These are phyloP conservation scores for Pyrocoelia pectoralis DNA, from an alignment of 2,888 invertebrate species.

Conservation along the genomic window DNA sequence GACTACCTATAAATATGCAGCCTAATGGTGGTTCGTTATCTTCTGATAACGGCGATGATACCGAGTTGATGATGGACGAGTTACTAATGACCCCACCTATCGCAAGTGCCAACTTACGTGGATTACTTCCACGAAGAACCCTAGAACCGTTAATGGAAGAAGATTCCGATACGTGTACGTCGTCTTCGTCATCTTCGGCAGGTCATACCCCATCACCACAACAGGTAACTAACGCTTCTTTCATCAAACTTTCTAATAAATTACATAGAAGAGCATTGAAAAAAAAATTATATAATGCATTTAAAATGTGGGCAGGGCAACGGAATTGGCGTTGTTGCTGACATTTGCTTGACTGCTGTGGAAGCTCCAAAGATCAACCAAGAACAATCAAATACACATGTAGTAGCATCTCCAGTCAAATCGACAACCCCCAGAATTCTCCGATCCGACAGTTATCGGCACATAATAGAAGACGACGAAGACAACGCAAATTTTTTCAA, in stretches of 20 bases:
- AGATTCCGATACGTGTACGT: conserved; percentile 75
- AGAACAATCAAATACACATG: conserved; percentile 28
- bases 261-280: no score
- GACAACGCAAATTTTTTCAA: conserved; percentile 55
- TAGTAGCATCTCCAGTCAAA: conserved; percentile 34
- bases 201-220: conserved; percentile 56
- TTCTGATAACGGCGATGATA: conserved; percentile 77
- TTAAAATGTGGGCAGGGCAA: conserved; percentile 61
- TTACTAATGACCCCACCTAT: conserved; percentile 79
- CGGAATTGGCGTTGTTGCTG: conserved; percentile 63
- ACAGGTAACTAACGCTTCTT: conserved; percentile 55
- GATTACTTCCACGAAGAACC: conserved; percentile 76
- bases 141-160: conserved; percentile 86
- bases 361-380: conserved; percentile 44
- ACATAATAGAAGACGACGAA: conserved; percentile 56
- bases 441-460: conserved; percentile 62
- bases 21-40: conserved; percentile 57
- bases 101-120: conserved; percentile 75
- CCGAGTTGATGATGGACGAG: conserved; percentile 84
- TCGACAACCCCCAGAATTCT: conserved; percentile 59
- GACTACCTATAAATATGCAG: conserved; percentile 17
- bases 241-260: no score
- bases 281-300: conserved; percentile 27
- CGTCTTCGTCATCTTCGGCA: conserved; percentile 55
- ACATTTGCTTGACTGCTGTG: conserved; percentile 63